Evolutionary conservation across 2,797 vertebrate genomes (phyloP).

Genomic region (Okamejei kenojei): DNA sequence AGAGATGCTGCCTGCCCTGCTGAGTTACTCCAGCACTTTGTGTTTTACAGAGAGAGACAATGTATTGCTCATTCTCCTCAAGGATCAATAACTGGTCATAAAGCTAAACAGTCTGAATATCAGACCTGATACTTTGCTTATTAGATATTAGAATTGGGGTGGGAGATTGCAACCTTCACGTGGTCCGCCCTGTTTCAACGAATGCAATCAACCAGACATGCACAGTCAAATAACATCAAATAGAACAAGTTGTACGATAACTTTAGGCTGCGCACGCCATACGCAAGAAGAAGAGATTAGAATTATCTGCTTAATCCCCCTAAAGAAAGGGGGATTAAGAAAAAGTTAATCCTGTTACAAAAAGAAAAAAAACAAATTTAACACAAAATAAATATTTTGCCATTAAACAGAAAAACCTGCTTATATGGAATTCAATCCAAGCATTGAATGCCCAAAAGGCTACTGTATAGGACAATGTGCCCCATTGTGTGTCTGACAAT

Average conservation of each 20-base stretch:
- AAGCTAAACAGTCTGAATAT: background rate
- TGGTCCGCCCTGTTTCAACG: too few species aligned
- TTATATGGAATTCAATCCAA: background rate
- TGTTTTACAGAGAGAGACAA: background rate
- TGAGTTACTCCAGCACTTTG: too few species aligned
- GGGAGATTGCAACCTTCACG: too few species aligned
- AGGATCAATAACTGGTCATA: background rate
- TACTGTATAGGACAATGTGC: background rate
- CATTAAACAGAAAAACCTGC: background rate
- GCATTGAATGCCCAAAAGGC: background rate
- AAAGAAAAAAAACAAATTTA: background rate
- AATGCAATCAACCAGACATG: too few species aligned
- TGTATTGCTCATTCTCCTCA: background rate
- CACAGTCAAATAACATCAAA: too few species aligned
- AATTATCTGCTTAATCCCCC: background rate
- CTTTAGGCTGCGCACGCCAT: too few species aligned
- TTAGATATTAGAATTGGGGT: background rate
- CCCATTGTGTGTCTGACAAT: background rate
- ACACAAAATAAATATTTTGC: background rate
- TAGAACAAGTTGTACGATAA: too few species aligned
- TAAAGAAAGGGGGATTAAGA: too few species aligned
- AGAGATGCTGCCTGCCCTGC: background rate
- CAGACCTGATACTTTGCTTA: background rate
- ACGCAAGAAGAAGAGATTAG: too few species aligned
- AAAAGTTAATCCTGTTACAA: too few species aligned